Conservation (phyloP, 2,113 vertebrate species). For the Ameiurus melas region DNA sequence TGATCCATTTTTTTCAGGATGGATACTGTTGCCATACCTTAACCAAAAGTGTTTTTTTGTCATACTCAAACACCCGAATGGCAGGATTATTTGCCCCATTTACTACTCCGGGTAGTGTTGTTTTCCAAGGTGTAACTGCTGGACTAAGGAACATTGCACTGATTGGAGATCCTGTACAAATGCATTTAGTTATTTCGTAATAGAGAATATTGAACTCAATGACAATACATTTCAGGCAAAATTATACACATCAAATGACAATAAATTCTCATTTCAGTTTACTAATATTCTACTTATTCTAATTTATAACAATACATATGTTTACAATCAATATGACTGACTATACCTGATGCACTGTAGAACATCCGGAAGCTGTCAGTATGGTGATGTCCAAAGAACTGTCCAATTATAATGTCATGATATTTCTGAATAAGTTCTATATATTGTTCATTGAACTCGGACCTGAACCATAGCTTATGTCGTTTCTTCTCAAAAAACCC, state of each 20-base stretch:
- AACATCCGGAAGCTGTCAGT: constrained; percentile 92
- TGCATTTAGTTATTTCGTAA: neutral
- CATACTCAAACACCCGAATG: constrained; percentile 84
- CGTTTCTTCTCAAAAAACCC: constrained; percentile 94
- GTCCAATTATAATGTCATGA: constrained; percentile 80
- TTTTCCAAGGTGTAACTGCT: constrained; percentile 92
- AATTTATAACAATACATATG: neutral
- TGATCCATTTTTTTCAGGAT: neutral
- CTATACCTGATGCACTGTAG: constrained; percentile 77
- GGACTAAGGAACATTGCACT: constrained; percentile 87
- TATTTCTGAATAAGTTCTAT: constrained; percentile 78
- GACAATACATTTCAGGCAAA: neutral
- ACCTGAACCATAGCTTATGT: constrained; percentile 80
- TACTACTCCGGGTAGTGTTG: constrained; percentile 84
- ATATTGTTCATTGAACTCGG: constrained; percentile 79
- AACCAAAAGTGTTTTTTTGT: constrained; percentile 79
- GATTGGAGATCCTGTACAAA: constrained; percentile 75
- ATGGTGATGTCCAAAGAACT: constrained; percentile 97
- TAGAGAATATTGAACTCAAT: neutral
- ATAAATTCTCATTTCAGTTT: neutral
- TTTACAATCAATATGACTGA: neutral
- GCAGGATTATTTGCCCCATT: constrained; percentile 95
- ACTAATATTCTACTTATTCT: neutral
- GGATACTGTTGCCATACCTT: constrained; percentile 70
- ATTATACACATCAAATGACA: neutral